These are phyloP conservation scores for Nylanderia fulva DNA, from an alignment of 1,140 invertebrate genomes.

Conservation along the genomic window DNA sequence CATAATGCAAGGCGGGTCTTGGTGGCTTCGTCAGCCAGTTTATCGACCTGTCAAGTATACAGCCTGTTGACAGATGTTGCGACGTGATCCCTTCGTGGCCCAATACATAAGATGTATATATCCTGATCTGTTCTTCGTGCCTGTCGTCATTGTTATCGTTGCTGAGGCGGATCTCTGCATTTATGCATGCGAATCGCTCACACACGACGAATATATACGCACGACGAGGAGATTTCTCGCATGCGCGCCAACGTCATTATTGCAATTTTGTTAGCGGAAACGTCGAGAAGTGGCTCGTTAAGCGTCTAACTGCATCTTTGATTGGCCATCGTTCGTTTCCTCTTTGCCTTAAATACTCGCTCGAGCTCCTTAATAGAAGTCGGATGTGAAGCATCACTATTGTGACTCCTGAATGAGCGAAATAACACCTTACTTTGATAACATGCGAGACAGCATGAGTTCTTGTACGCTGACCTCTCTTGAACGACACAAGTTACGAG, in stretches of 20 bases:
- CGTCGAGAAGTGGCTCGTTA: constrained; percentile 41
- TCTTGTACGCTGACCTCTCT: neutral
- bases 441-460: neutral
- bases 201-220: neutral
- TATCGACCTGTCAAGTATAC: constrained; percentile 70
- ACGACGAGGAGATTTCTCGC: neutral
- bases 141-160: neutral
- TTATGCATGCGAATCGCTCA: neutral
- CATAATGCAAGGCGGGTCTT: constrained; percentile 70
- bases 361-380: neutral
- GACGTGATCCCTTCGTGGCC: constrained; percentile 29
- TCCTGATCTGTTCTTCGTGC: constrained; percentile 15
- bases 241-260: constrained; percentile 27
- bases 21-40: constrained; percentile 68
- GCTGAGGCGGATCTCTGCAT: neutral
- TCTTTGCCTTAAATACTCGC: neutral
- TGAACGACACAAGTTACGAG: constrained; percentile 11
- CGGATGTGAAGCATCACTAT: neutral
- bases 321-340: neutral
- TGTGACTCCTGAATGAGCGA: neutral
- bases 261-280: constrained; percentile 33
- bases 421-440: constrained; percentile 22
- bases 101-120: constrained; percentile 39
- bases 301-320: neutral
- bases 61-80: constrained; percentile 70